phyloP scores from a whole-genome alignment of 37 sponge, comb jelly and placozoan genomes.

The Ephydatia muelleri region DNA sequence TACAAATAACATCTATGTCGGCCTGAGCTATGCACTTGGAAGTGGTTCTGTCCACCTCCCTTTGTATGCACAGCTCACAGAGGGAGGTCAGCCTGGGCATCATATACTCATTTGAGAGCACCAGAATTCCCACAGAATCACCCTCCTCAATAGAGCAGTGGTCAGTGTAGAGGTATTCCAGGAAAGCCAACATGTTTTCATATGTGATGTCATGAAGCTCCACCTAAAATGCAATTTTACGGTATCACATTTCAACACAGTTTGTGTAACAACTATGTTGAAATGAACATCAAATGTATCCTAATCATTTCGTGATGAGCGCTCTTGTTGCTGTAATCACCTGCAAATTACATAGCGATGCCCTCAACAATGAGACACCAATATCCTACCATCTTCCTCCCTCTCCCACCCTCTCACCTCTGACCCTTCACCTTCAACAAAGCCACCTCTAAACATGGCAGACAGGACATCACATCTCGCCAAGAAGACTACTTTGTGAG shows the following conservation, averaged over 20 bases:
- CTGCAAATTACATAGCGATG: no score
- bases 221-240: conserved; percentile 43
- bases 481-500: conserved; percentile 71
- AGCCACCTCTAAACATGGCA: conserved; percentile 81
- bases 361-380: no score
- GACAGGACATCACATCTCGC: conserved; percentile 83
- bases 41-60: conserved; percentile 77
- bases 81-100: conserved; percentile 75
- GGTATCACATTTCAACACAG: neutral
- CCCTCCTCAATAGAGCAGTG: conserved; percentile 79
- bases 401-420: conserved; percentile 38
- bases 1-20: conserved; percentile 78
- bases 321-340: no score
- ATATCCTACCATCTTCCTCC: no score
- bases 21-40: conserved; percentile 62
- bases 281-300: no score
- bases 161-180: conserved; percentile 92
- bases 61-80: conserved; percentile 85
- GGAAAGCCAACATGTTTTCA: conserved; percentile 69
- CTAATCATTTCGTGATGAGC: no score
- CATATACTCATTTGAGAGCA: conserved; percentile 77
- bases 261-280: no score
- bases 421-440: conserved; percentile 53
- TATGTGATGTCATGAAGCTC: conserved; percentile 53
- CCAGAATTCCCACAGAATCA: conserved; percentile 74